Evolutionary conservation across 2,797 vertebrate species (phyloP), one percentile per base, ranked within the genome.

Genomic region (Discoglossus pictus): DNA sequence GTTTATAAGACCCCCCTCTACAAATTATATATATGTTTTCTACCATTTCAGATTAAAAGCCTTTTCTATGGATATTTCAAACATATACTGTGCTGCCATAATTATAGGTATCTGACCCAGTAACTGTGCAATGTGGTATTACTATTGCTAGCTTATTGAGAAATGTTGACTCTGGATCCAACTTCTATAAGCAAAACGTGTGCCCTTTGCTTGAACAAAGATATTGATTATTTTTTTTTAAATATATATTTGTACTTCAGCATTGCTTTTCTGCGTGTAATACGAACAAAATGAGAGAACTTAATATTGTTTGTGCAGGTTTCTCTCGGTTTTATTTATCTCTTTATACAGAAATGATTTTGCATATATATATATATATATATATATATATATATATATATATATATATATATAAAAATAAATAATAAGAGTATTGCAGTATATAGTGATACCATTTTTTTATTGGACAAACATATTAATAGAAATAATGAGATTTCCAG

Each of bases 91-190:
- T n/a, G 20, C 40, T 10, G 25, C 58, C 66, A 68, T 47, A 61
- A 68, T 68, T 47, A 68, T 39, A 47, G 58, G 58, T 24, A 21
- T 35, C 40, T 13, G 58, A 61, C 48, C 56, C 34, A 38, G 34
- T 38, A 2, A 36, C 31, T 54, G 34, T 38, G 21, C 16, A 13
- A 6, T 38, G 52, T 35, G 52, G 52, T 36, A 36, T 46, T 38
- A 2, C 10, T 36, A 7, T 2, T 2, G 7, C 11, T 10, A 21
- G 9, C 12, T n/a, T 24, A 23, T 50, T 24, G 7, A 25, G 50
- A 17, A 53, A 53, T 53, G 50, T 53, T 31, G 27, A 34, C 36
- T 46, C 42, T 48, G 63, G 34, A 47, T 56, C 43, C 43, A 40
- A 23, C 34, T 21, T 7, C 8, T 16, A 12, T 12, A 7, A 13